phyloP scores from a whole-genome alignment of 2,797 vertebrate genomes.

The Neoniphon sammara region DNA sequence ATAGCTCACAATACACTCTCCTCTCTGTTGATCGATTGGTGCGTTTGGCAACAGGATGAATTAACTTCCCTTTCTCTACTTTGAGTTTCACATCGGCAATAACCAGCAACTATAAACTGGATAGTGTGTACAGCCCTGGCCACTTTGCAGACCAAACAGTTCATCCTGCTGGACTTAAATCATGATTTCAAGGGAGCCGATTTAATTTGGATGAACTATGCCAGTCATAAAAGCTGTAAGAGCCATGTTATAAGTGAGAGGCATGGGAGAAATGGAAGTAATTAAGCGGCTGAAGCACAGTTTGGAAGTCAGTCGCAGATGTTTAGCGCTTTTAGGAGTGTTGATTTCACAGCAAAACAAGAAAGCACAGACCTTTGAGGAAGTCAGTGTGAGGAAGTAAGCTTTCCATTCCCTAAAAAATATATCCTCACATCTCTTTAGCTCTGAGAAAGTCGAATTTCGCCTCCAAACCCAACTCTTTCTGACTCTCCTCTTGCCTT shows the following conservation, averaged over 20 bases:
- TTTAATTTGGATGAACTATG: constrained; percentile 40
- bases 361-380: background rate
- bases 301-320: constrained; percentile 27
- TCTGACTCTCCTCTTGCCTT: background rate
- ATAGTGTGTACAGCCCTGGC: constrained; percentile 5
- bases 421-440: background rate
- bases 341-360: background rate
- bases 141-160: constrained; percentile 13
- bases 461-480: background rate
- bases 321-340: constrained; percentile 19
- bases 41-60: constrained; percentile 25
- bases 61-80: constrained; percentile 9
- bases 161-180: constrained; percentile 43
- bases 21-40: constrained; percentile 14
- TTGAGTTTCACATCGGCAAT: constrained; percentile 4
- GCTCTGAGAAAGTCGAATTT: constrained; percentile 14
- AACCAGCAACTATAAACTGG: constrained; percentile 27
- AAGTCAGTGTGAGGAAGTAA: background rate
- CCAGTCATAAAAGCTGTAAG: constrained; percentile 36
- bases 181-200: constrained; percentile 19
- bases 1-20: constrained; percentile 16
- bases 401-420: background rate
- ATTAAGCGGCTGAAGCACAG: constrained; percentile 26
- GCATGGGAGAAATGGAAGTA: constrained; percentile 39
- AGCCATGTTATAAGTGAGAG: constrained; percentile 2